Conservation (phyloP, 2,888 invertebrate species). For the Cynaeus angustus region DNA sequence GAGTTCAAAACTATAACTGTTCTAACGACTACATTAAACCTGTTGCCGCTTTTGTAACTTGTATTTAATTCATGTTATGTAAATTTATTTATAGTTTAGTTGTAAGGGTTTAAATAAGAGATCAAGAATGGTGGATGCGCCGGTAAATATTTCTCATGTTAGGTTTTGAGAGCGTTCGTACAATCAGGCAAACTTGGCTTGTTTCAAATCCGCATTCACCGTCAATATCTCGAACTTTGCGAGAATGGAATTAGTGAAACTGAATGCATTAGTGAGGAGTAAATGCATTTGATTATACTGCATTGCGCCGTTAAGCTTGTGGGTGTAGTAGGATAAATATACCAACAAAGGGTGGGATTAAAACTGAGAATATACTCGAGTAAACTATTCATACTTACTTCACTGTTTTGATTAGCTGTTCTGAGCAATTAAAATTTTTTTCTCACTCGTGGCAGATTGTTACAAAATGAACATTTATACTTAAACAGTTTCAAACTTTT, state of each 20-base stretch:
- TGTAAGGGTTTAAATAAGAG: neutral
- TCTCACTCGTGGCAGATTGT: too few relatives aligned
- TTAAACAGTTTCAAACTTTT: too few relatives aligned
- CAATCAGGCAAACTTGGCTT: slow-evolving; percentile 7
- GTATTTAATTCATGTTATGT: neutral
- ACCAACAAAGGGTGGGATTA: too few relatives aligned
- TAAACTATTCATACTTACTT: too few relatives aligned
- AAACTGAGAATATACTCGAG: too few relatives aligned
- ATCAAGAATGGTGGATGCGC: slow-evolving; percentile 36
- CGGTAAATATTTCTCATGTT: slow-evolving; percentile 12
- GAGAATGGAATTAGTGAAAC: slow-evolving; percentile 19
- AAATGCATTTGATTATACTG: slow-evolving; percentile 39
- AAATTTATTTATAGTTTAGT: neutral
- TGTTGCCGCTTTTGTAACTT: slow-evolving; percentile 19
- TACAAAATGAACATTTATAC: too few relatives aligned
- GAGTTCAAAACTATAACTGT: slow-evolving; percentile 14
- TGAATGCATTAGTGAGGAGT: slow-evolving; percentile 27
- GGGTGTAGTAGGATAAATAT: too few relatives aligned
- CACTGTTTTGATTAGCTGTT: too few relatives aligned
- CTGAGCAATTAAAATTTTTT: too few relatives aligned
- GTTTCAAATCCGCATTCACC: slow-evolving; percentile 15
- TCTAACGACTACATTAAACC: slow-evolving; percentile 11
- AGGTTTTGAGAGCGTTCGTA: neutral
- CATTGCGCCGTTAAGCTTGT: slow-evolving; percentile 16
- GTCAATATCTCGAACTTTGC: slow-evolving; percentile 18